Evolutionary conservation across 2,113 vertebrate genomes (phyloP).

Genomic region (Epinephelus fuscoguttatus): DNA sequence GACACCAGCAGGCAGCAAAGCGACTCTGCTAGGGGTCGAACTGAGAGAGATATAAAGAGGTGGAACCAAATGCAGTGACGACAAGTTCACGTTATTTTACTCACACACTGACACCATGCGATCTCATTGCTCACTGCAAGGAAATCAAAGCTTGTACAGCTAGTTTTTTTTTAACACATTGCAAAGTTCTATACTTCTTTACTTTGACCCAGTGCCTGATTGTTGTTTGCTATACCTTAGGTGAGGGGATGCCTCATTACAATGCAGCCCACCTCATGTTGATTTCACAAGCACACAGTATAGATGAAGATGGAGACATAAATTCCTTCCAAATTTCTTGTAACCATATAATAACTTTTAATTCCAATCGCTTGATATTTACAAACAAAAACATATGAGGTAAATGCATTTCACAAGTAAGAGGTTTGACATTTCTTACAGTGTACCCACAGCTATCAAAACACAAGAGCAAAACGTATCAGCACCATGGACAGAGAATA

Average conservation of each 20-base stretch:
- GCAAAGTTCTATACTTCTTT: not conserved
- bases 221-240: not conserved
- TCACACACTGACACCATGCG: conserved; percentile 71
- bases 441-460: no score
- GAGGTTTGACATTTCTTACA: not conserved
- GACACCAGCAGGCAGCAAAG: fast-evolving
- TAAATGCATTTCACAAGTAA: no score
- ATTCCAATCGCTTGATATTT: not conserved
- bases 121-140: not conserved
- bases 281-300: not conserved
- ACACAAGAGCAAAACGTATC: no score
- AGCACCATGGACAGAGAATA: no score
- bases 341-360: not conserved
- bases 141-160: not conserved
- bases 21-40: fast-evolving
- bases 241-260: not conserved
- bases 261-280: no score
- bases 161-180: no score
- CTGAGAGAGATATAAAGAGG: not conserved
- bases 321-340: not conserved
- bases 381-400: not conserved
- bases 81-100: not conserved
- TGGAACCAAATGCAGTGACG: conserved; percentile 21
- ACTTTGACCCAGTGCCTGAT: fast-evolving
- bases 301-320: not conserved